Percentiles rank a stretch among this genome's conserved stretches.
phyloP scores from a whole-genome alignment of 2,113 vertebrate species.

The Sander vitreus region DNA sequence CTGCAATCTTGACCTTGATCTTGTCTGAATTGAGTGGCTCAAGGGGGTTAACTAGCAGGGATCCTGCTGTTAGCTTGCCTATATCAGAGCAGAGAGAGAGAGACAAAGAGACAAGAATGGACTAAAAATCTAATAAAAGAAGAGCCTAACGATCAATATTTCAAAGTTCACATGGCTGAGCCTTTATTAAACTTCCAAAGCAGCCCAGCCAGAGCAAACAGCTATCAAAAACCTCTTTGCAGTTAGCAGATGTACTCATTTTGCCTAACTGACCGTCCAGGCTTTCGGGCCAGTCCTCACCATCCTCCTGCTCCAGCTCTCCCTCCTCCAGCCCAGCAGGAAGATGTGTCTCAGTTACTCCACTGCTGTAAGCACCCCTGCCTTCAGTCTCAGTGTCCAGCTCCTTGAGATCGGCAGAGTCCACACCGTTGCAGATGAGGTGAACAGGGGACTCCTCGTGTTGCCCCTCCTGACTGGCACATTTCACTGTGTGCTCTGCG shows the following conservation, averaged over 20 bases:
- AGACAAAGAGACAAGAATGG: conserved; percentile 16
- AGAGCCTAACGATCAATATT: conserved; percentile 6
- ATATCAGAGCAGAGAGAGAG: conserved; percentile 45
- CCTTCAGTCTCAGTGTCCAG: conserved; percentile 46
- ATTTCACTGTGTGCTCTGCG: conserved; percentile 66
- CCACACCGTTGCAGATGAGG: conserved; percentile 77
- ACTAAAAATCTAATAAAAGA: conserved; percentile 16
- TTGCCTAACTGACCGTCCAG: conserved; percentile 77
- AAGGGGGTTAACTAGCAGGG: conserved; percentile 95
- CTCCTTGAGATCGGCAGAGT: conserved; percentile 48
- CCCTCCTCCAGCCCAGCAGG: conserved; percentile 66
- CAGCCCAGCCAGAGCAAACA: background rate
- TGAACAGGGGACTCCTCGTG: conserved; percentile 48
- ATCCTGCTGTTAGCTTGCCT: conserved; percentile 92
- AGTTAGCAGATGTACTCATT: background rate
- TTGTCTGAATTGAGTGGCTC: conserved; percentile 96
- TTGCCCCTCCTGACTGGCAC: conserved; percentile 43
- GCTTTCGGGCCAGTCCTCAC: conserved; percentile 52
- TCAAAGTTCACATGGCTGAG: conserved; percentile 23
- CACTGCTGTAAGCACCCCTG: conserved; percentile 50
- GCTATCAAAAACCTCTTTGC: background rate
- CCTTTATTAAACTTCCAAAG: conserved; percentile 18
- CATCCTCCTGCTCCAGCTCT: conserved; percentile 65
- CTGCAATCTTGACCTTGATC: conserved; percentile 98
- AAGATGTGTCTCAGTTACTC: conserved; percentile 40